Evolutionary conservation across 2,113 vertebrate species (phyloP).

Genomic region (Coturnix japonica): DNA sequence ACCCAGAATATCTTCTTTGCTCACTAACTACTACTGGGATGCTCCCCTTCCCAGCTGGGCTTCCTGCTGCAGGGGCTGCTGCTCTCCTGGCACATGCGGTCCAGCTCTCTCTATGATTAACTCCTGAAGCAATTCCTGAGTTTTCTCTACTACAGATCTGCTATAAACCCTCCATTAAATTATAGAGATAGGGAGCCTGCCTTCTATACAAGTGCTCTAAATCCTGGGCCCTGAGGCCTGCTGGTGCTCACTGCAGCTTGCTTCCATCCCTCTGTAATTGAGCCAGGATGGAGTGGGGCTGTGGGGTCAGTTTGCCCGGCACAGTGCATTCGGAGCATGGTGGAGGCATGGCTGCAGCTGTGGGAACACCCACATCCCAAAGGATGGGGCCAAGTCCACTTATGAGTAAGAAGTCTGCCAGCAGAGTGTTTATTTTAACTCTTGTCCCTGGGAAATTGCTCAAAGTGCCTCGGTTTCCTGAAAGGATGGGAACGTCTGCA

Average conservation of each 20-base stretch:
- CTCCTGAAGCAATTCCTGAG: conserved; percentile 23
- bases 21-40: fast-evolving
- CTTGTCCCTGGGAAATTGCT: fast-evolving
- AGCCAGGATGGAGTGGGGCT: not conserved
- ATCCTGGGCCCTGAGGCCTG: not conserved
- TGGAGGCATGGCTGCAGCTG: not conserved
- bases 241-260: not conserved
- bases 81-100: not conserved
- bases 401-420: not conserved
- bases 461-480: not conserved
- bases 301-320: not conserved
- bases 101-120: conserved; percentile 8
- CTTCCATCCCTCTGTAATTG: conserved; percentile 14
- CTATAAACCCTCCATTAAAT: conserved; percentile 39
- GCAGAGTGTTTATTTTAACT: not conserved
- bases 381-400: not conserved
- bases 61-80: not conserved
- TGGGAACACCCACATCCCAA: not conserved
- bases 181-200: conserved; percentile 30
- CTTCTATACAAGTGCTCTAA: conserved; percentile 18
- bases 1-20: not conserved
- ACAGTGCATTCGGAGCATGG: no score
- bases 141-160: conserved; percentile 34
- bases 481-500: not conserved
- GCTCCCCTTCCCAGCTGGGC: not conserved